Percentiles rank a stretch among this genome's conserved stretches.
phyloP scores from a whole-genome alignment of 2,888 invertebrate species.

The Prosopocoilus inquinatus region DNA sequence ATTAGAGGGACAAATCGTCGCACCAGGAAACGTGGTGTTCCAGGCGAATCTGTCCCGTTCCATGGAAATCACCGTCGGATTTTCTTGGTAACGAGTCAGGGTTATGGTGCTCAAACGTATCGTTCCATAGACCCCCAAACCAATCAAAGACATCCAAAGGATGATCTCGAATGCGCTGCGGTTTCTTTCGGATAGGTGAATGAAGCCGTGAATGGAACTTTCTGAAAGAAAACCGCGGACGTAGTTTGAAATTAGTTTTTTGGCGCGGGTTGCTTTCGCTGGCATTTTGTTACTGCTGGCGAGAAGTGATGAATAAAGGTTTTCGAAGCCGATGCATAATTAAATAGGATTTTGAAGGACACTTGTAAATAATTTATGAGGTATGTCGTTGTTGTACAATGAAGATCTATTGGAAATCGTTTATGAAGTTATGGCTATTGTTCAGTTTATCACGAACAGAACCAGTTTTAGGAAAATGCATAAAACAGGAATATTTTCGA shows the following conservation, averaged over 20 bases:
- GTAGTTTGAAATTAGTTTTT: conserved; percentile 4
- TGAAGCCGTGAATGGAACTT: conserved; percentile 44
- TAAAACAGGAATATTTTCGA: too few relatives aligned
- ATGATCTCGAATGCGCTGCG: conserved; percentile 38
- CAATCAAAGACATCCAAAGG: conserved; percentile 39
- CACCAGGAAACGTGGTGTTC: conserved; percentile 70
- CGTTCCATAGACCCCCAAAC: conserved; percentile 38
- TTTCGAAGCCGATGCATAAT: too few relatives aligned
- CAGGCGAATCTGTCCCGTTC: conserved; percentile 70
- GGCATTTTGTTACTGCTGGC: background rate
- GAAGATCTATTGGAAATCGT: too few relatives aligned
- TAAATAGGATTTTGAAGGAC: too few relatives aligned
- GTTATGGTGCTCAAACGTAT: conserved; percentile 55
- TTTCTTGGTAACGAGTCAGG: conserved; percentile 65
- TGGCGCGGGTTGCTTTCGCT: background rate
- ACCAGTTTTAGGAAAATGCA: too few relatives aligned
- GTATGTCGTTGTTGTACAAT: too few relatives aligned
- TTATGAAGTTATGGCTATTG: too few relatives aligned
- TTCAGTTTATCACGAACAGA: too few relatives aligned
- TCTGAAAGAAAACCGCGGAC: conserved; percentile 32
- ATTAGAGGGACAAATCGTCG: conserved; percentile 64
- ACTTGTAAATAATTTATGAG: background rate
- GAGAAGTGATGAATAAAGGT: too few relatives aligned
- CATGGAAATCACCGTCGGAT: conserved; percentile 72
- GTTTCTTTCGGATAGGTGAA: conserved; percentile 35